phyloP scores from a whole-genome alignment of 2,888 invertebrate species.

The Aelia acuminata region DNA sequence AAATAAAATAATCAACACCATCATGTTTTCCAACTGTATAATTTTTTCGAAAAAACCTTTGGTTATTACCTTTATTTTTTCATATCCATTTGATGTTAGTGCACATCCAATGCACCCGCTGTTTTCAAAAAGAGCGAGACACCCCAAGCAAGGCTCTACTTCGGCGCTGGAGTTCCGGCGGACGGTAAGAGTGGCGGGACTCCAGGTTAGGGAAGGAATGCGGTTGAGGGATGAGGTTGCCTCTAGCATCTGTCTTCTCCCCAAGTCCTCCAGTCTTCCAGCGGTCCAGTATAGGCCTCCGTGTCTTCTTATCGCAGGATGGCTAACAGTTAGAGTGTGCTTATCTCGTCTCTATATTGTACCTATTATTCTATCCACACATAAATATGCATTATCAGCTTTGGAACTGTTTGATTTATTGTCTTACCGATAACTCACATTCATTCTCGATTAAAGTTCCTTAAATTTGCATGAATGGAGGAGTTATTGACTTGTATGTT shows the following conservation, averaged over 20 bases:
- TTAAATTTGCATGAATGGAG: no score
- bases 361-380: neutral
- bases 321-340: neutral
- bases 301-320: neutral
- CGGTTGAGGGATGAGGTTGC: conserved; percentile 40
- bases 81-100: no score
- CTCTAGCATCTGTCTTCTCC: conserved; percentile 26
- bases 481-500: no score
- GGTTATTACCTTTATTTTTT: no score
- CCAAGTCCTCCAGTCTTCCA: neutral
- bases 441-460: no score
- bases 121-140: neutral
- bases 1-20: no score
- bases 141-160: neutral
- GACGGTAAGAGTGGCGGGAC: conserved; percentile 41
- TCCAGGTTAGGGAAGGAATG: conserved; percentile 51
- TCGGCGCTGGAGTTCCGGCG: neutral
- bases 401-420: neutral
- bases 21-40: no score
- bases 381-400: neutral
- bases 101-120: no score
- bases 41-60: no score
- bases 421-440: neutral
- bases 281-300: neutral
- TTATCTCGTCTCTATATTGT: neutral